Conservation (phyloP, 2,113 vertebrate genomes). For the Arenaria interpres region DNA sequence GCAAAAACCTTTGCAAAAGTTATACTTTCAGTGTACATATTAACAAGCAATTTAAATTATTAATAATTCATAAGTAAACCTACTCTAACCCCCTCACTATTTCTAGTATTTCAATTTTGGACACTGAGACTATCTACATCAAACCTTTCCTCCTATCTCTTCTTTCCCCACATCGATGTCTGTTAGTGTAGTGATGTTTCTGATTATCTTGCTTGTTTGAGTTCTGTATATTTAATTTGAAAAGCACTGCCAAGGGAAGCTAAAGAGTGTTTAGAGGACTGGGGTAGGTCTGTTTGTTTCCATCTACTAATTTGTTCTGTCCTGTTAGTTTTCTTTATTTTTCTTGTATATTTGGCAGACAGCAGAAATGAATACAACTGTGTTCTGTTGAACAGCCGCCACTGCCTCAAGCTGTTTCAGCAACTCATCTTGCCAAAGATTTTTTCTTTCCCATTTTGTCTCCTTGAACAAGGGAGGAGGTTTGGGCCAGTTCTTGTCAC, state of each 20-base stretch:
- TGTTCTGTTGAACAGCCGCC: not conserved
- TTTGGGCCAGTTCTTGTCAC: not conserved
- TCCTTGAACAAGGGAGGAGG: not conserved
- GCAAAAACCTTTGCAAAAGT: not conserved
- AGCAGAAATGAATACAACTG: not conserved
- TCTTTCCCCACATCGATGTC: not conserved
- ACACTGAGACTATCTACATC: not conserved
- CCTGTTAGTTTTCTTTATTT: not conserved
- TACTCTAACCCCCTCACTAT: not conserved
- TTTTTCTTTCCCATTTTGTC: not conserved
- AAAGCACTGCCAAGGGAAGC: not conserved
- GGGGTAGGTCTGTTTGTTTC: not conserved
- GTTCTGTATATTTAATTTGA: not conserved
- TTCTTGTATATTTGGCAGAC: not conserved
- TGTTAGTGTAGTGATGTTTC: not conserved
- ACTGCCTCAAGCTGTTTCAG: conserved; percentile 29
- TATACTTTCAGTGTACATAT: not conserved
- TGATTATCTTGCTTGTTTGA: not conserved
- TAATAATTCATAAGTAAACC: not conserved
- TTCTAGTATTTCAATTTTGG: not conserved
- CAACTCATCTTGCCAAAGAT: conserved; percentile 1
- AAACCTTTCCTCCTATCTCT: not conserved
- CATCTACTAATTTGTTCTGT: not conserved
- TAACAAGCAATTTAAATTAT: not conserved
- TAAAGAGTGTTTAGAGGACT: not conserved